phyloP scores from a whole-genome alignment of 2,888 invertebrate species.

The Oscheius onirici region DNA sequence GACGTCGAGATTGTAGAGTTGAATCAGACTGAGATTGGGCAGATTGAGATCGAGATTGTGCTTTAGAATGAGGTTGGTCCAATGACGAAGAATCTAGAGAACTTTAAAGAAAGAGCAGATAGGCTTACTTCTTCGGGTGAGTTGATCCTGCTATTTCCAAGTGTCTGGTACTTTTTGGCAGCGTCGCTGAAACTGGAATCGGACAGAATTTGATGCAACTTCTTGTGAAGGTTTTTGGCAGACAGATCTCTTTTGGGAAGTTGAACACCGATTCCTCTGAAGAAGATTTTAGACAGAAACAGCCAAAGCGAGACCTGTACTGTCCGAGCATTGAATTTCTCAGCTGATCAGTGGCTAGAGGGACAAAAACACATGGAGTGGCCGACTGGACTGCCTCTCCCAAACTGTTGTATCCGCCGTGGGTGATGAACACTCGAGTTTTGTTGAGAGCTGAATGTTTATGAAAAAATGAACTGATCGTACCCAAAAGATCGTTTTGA shows the following conservation, averaged over 20 bases:
- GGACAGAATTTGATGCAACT: not conserved
- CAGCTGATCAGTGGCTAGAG: slow-evolving; percentile 11
- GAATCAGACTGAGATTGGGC: slow-evolving; percentile 2
- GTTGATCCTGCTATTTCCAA: not conserved
- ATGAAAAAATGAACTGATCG: not conserved
- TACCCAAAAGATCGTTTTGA: slow-evolving; percentile 21
- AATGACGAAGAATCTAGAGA: not conserved
- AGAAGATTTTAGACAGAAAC: not conserved
- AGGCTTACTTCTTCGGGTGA: not conserved
- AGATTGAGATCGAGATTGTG: not conserved
- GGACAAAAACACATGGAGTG: slow-evolving; percentile 22
- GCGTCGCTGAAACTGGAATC: not conserved
- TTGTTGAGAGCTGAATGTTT: slow-evolving; percentile 8
- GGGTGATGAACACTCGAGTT: slow-evolving; percentile 17
- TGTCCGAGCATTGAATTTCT: slow-evolving; percentile 9
- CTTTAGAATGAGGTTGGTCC: slow-evolving; percentile 2
- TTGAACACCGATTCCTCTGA: slow-evolving; percentile 6
- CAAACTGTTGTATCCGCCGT: slow-evolving; percentile 31
- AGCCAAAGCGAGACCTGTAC: not conserved
- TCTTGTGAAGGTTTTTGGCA: not conserved
- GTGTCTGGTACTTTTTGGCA: not conserved
- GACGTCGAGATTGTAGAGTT: slow-evolving; percentile 23
- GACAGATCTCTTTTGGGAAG: not conserved
- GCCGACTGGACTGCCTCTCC: slow-evolving; percentile 20
- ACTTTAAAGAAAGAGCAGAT: no score